Percentiles rank a stretch among this genome's conserved stretches.
Conservation (phyloP, 37 sponge, comb jelly and placozoan genomes). For the Halisarca cf. caerulea region DNA sequence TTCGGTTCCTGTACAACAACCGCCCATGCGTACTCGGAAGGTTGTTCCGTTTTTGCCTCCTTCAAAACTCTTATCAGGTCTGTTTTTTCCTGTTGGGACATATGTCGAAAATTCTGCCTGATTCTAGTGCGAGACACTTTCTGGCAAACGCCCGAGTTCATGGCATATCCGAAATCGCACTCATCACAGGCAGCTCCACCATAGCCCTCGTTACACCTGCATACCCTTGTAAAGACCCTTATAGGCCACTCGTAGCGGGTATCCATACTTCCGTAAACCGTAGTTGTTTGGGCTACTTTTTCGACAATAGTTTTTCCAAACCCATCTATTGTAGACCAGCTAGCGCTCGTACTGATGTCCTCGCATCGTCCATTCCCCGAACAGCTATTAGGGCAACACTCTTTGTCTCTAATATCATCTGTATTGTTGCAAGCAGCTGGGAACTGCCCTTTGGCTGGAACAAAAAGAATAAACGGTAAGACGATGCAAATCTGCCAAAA, state of each 20-base stretch:
- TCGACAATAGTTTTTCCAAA: neutral
- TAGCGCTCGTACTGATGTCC: neutral
- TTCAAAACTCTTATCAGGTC: neutral
- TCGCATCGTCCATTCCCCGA: neutral
- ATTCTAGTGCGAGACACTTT: neutral
- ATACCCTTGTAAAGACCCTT: constrained; percentile 33
- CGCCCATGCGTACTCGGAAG: neutral
- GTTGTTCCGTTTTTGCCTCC: neutral
- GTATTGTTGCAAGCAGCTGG: constrained; percentile 23
- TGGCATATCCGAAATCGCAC: constrained; percentile 34
- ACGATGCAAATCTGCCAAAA: no score
- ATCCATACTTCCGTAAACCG: neutral
- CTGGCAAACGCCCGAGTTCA: neutral
- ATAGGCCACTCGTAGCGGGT: constrained; percentile 42
- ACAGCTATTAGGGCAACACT: constrained; percentile 25
- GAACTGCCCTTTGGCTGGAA: constrained; percentile 4
- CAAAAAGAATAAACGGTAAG: no score
- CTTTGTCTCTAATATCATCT: neutral
- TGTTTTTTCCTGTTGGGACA: constrained; percentile 27
- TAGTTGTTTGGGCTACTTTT: neutral
- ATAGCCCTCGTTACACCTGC: constrained; percentile 26
- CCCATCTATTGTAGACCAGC: neutral
- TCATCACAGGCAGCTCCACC: constrained; percentile 36
- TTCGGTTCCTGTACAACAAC: constrained; percentile 16
- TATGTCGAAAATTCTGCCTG: constrained; percentile 13